Evolutionary conservation across 2,113 vertebrate genomes (phyloP).

Genomic region (Indicator indicator): DNA sequence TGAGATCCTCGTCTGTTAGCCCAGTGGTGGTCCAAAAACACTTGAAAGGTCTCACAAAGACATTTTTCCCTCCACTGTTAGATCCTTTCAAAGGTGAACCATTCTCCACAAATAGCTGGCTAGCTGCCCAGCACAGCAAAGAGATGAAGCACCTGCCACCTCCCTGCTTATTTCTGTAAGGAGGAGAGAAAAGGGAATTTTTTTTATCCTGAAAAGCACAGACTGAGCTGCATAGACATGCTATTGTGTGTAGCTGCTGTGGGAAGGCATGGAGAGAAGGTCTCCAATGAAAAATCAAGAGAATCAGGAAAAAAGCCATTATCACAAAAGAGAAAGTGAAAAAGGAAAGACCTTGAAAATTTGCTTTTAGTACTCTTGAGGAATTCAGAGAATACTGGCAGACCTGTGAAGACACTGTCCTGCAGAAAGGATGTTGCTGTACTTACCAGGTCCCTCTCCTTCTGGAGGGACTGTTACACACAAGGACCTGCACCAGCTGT

Average conservation of each 20-base stretch:
- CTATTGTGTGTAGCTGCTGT: neutral
- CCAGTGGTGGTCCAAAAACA: neutral
- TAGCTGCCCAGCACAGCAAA: neutral
- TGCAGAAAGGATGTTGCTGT: neutral
- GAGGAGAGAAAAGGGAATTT: neutral
- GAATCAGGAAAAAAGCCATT: neutral
- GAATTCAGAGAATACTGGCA: neutral
- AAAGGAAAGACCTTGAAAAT: neutral
- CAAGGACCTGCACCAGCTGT: neutral
- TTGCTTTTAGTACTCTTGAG: neutral
- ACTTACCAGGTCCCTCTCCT: neutral
- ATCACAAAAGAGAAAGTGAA: neutral
- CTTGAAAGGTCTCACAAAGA: neutral
- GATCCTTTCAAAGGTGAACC: neutral
- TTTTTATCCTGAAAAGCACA: neutral
- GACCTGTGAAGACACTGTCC: neutral
- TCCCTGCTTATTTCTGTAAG: neutral
- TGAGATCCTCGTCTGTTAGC: neutral
- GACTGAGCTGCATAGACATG: neutral
- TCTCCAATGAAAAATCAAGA: neutral
- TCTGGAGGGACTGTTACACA: neutral
- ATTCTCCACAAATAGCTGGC: neutral
- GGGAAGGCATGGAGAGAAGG: neutral
- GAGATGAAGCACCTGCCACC: slow-evolving; percentile 2
- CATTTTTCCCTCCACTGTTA: neutral